Evolutionary conservation across 1,140 invertebrate species (phyloP), one percentile per base, ranked within the genome.

Genomic region (Aporrectodea caliginosa): DNA sequence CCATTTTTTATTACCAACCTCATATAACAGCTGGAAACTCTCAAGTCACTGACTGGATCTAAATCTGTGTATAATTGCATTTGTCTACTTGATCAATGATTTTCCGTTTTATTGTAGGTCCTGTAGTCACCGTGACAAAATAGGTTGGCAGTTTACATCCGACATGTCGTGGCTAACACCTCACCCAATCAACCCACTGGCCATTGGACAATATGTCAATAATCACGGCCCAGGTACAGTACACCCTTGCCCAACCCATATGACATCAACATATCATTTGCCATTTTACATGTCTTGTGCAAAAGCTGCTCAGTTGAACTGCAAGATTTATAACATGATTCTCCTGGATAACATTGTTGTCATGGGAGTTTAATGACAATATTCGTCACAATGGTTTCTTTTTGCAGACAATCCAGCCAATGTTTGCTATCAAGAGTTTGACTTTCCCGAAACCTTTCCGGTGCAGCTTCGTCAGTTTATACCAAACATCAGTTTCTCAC

Each of bases 151-250:
- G 35, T 43, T 83, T 16, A 81, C 83, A 12, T 84, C 85, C 35
- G 86, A 87, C 82, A 75, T 80, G 22, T 81, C 83, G 1, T 87
- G 86, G 86, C 73, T 87, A 12, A 84, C 82, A 1, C 33, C 73
- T 12, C 16, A 79, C 74, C 83, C 83, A 0, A 32, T 84, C 1
- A 86, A 85, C 81, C 86, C 86, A 16, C 79, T 87, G 0, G 85
- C 84, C 76, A 81, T 86, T 43, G 86, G 86, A 0, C 86, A 87
- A 81, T 86, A 83, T 78, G 84, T 87, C n/a, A 87, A 87, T 76
- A 87, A 87, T 58, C 6, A 22, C 6, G 22, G 43, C 22, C 6
- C 43, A 58, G 43, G 43, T 58, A 58, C 6, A 58, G 22, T 12
- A 22, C 22, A 58, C 22, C 43, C 6, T 58, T 58, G 6, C 22